phyloP scores from a whole-genome alignment of 2,113 vertebrate species.

The Dasypus novemcinctus region DNA sequence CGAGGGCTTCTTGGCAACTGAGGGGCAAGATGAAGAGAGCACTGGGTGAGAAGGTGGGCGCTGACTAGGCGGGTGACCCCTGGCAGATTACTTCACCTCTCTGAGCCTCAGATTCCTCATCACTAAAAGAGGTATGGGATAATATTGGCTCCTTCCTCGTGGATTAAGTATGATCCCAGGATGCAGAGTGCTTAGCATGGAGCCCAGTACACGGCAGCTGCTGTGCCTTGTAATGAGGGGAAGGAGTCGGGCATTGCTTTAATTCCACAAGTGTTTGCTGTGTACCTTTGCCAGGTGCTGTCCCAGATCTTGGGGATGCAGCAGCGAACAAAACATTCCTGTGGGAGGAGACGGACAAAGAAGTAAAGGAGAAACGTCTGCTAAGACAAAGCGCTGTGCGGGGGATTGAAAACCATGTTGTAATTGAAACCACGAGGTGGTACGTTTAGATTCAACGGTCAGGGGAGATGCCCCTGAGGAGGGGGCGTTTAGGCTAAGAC shows the following conservation, averaged over 20 bases:
- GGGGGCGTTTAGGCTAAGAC: background rate
- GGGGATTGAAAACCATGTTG: background rate
- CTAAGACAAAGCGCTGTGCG: background rate
- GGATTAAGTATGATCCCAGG: accelerated
- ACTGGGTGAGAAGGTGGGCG: accelerated
- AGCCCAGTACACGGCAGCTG: background rate
- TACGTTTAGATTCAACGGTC: background rate
- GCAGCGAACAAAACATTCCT: background rate
- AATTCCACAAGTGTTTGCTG: background rate
- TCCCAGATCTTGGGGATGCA: background rate
- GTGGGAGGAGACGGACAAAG: background rate
- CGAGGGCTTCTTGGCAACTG: accelerated
- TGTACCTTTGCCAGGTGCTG: background rate
- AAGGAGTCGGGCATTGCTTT: accelerated
- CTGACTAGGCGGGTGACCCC: background rate
- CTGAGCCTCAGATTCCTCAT: background rate
- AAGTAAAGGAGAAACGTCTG: accelerated
- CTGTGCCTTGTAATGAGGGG: background rate
- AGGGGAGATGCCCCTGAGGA: background rate
- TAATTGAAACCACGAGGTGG: background rate
- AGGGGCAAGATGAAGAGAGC: too few relatives aligned
- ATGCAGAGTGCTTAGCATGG: background rate
- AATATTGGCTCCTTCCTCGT: accelerated
- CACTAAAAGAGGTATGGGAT: too few relatives aligned
- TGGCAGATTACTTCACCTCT: background rate